Conservation (phyloP, 2,888 invertebrate species). For the Apoda limacodes region DNA sequence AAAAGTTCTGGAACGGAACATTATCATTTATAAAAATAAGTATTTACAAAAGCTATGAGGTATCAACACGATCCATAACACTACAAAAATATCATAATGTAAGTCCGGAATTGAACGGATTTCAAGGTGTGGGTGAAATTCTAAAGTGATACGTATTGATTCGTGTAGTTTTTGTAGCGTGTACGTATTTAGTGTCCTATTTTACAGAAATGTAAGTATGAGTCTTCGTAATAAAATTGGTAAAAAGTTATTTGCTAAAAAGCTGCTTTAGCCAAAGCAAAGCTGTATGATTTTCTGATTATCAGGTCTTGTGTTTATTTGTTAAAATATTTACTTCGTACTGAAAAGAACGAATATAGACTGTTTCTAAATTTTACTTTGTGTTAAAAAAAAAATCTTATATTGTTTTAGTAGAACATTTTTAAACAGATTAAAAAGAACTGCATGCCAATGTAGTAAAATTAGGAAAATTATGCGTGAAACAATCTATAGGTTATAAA, state of each 20-base stretch:
- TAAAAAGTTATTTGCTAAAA: too few species aligned
- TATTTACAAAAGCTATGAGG: slow-evolving; percentile 10
- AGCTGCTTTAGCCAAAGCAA: slow-evolving; percentile 61
- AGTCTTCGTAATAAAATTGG: too few species aligned
- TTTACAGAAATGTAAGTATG: too few species aligned
- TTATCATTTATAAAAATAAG: slow-evolving; percentile 11
- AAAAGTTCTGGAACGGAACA: too few species aligned
- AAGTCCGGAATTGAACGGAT: slow-evolving; percentile 50
- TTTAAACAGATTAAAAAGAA: slow-evolving; percentile 20
- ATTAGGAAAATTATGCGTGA: slow-evolving; percentile 26
- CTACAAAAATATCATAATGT: too few species aligned
- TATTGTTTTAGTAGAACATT: too few species aligned
- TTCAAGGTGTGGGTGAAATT: too few species aligned
- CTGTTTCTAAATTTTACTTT: slow-evolving; percentile 16
- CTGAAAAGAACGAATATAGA: slow-evolving; percentile 19
- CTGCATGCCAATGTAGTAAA: slow-evolving; percentile 29
- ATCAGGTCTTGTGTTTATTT: slow-evolving; percentile 18
- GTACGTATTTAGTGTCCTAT: slow-evolving; percentile 23
- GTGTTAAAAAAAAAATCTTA: not conserved
- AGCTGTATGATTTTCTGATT: slow-evolving; percentile 28
- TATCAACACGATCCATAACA: too few species aligned
- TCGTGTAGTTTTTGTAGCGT: slow-evolving; percentile 24
- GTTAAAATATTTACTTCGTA: slow-evolving; percentile 15
- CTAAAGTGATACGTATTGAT: too few species aligned
- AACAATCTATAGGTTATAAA: slow-evolving; percentile 51